phyloP scores from a whole-genome alignment of 2,888 invertebrate genomes.

The Dicycla oo region DNA sequence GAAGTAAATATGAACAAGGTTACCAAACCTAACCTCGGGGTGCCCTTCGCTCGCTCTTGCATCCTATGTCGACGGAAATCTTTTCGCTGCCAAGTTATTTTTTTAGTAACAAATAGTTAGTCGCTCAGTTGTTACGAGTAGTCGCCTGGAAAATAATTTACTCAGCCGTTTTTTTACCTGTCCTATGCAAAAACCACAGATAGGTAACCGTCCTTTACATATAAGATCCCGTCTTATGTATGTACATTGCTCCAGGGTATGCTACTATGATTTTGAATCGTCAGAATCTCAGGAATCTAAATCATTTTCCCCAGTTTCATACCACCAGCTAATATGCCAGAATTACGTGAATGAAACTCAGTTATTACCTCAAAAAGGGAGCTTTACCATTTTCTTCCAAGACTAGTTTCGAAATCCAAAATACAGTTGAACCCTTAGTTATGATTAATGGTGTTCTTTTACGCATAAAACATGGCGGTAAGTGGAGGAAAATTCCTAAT shows the following conservation, averaged over 20 bases:
- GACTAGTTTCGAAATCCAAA: constrained; percentile 40
- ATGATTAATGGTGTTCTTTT: constrained; percentile 65
- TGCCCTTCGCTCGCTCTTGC: too few relatives aligned
- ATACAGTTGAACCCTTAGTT: constrained; percentile 46
- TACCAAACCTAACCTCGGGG: too few relatives aligned
- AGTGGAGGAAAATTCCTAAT: constrained; percentile 75
- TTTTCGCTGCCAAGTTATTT: too few relatives aligned
- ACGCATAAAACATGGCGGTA: constrained; percentile 55
- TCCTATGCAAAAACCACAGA: neutral
- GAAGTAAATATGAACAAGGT: too few relatives aligned
- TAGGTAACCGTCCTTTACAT: neutral
- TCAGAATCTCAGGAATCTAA: neutral
- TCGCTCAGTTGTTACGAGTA: too few relatives aligned
- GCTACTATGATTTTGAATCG: neutral
- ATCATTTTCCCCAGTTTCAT: neutral
- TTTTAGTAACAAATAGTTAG: too few relatives aligned
- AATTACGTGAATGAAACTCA: constrained; percentile 34
- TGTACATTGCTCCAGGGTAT: neutral
- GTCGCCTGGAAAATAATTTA: too few relatives aligned
- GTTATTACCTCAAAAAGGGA: constrained; percentile 7
- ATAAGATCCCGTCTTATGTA: neutral
- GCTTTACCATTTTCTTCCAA: constrained; percentile 30
- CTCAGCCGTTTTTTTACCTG: too few relatives aligned
- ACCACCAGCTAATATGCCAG: neutral
- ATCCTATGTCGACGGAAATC: too few relatives aligned